These are phyloP conservation scores for Rhaphigaster nebulosa DNA, from an alignment of 2,888 invertebrate species.

Conservation along the genomic window DNA sequence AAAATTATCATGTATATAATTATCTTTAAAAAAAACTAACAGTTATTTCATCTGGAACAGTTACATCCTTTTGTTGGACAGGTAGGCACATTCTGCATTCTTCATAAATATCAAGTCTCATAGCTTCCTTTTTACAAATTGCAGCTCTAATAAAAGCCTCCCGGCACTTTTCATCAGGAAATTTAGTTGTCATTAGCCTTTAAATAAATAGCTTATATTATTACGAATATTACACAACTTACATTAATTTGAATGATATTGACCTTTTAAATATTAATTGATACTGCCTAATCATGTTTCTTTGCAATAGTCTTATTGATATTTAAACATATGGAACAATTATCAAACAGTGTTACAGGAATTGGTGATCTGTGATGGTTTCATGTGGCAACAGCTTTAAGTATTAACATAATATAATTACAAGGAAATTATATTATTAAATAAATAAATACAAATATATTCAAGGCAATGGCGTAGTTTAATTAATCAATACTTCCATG, in stretches of 20 bases:
- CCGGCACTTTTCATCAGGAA: constrained; percentile 42
- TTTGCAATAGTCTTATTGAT: background rate
- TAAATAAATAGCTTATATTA: background rate
- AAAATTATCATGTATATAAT: background rate
- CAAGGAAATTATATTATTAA: background rate
- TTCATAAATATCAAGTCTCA: background rate
- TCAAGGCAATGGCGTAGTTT: background rate
- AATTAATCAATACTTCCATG: background rate
- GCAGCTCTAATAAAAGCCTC: constrained; percentile 21
- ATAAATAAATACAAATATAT: background rate
- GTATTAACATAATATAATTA: background rate
- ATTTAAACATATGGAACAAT: background rate
- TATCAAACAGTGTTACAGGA: background rate
- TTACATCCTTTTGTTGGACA: background rate
- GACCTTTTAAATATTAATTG: constrained; percentile 29
- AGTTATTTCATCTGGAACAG: background rate
- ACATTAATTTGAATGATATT: background rate
- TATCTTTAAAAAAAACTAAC: constrained; percentile 18
- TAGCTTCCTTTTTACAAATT: background rate
- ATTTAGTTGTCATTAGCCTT: background rate
- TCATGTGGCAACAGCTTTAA: background rate
- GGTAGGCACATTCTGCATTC: constrained; percentile 48
- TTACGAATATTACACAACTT: background rate
- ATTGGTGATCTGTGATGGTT: background rate
- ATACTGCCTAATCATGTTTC: background rate